Evolutionary conservation across 2,113 vertebrate species (phyloP).

Genomic region (Channa argus): DNA sequence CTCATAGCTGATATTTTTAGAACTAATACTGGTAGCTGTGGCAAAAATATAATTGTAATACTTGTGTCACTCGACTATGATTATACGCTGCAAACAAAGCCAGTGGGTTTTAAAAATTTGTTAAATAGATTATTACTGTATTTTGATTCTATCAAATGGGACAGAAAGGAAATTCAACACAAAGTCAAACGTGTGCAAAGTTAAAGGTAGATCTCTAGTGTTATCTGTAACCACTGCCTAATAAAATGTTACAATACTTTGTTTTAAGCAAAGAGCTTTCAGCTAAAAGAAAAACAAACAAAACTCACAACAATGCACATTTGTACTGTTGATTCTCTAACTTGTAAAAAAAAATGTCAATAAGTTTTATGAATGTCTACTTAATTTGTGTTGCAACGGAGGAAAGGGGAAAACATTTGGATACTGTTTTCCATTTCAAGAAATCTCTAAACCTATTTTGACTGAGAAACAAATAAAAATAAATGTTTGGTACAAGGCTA

Average conservation of each 20-base stretch:
- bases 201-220: too few relatives aligned
- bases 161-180: background rate
- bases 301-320: background rate
- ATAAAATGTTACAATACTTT: too few relatives aligned
- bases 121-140: background rate
- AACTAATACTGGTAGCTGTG: background rate
- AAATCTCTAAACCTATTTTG: too few relatives aligned
- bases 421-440: background rate
- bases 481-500: too few relatives aligned
- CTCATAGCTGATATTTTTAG: background rate
- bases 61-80: background rate
- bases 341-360: conserved; percentile 42
- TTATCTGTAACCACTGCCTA: too few relatives aligned
- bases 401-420: too few relatives aligned
- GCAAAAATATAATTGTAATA: background rate
- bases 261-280: too few relatives aligned
- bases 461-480: too few relatives aligned
- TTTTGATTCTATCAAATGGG: background rate
- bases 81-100: background rate
- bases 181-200: too few relatives aligned
- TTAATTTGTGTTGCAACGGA: background rate
- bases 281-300: background rate
- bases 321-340: conserved; percentile 30
- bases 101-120: background rate
- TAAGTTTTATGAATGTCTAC: background rate